Evolutionary conservation across 2,888 invertebrate species (phyloP), one percentile per base, ranked within the genome.

Genomic region (Euplagia quadripunctaria): DNA sequence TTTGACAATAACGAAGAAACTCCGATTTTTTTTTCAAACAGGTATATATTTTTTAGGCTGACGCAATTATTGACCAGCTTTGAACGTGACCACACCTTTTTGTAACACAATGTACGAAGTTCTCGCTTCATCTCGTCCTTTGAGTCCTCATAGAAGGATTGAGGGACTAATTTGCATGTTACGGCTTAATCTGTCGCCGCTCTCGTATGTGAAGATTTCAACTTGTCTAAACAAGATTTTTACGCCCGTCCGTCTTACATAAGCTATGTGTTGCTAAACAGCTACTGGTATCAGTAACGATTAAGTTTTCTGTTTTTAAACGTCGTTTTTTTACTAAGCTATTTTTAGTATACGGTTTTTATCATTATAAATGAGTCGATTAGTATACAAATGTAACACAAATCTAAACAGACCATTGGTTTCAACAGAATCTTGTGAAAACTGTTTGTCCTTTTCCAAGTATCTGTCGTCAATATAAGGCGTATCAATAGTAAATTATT

Each of bases 141-240:
- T 84, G 66, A 69, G 69, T 85, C 85, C 58, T 16, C 77, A 76
- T 70, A 58, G 74, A 86, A 86, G 86, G 85, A 89, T 86, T 88
- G 87, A 87, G 87, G 87, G 89, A 88, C 91, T 91, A 90, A 92
- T 93, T 93, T 93, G 88, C 93, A 93, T 93, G 91, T 92, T 93
- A 92, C 86, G 78, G 88, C 88, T 89, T 93, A 92, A 92, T 91
- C 91, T 87, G 75, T 81, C 82, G 80, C 85, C 83, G 83, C 84
- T 85, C 87, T 82, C 83, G 87, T 85, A 85, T 85, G 83, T 79
- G 85, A 86, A 84, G 88, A 85, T 84, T 89, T 79, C 74, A 64
- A 79, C 84, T 85, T 86, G 87, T 86, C 85, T 85, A 86, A 87
- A 87, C 87, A 86, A 81, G 84, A 84, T 91, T 91, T 91, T 90